phyloP scores from a whole-genome alignment of 2,797 vertebrate genomes.

The Xenentodon cancila region DNA sequence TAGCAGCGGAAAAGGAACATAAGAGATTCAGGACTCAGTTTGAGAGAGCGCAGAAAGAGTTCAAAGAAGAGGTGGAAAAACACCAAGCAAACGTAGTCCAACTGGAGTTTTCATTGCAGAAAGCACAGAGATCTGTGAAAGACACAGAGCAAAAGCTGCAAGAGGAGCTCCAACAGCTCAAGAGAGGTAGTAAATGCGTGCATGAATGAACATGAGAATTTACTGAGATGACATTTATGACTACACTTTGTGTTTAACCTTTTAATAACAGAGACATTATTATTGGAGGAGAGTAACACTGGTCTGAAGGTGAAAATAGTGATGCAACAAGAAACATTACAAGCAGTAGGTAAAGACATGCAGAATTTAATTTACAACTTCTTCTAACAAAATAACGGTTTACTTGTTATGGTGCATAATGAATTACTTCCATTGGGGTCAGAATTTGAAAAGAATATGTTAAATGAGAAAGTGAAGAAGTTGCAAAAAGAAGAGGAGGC shows the following conservation, averaged over 20 bases:
- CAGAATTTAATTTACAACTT: background rate
- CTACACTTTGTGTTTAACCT: conserved; percentile 6
- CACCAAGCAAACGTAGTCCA: conserved; percentile 66
- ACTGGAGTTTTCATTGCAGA: conserved; percentile 72
- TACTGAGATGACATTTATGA: background rate
- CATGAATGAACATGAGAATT: background rate
- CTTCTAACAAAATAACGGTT: background rate
- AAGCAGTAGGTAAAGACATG: conserved; percentile 83
- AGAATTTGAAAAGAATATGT: conserved; percentile 78
- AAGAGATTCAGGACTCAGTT: conserved; percentile 73
- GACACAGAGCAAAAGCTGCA: conserved; percentile 75
- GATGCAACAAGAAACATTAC: conserved; percentile 70
- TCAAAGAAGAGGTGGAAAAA: conserved; percentile 72
- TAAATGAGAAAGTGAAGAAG: conserved; percentile 75
- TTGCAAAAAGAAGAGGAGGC: conserved; percentile 61
- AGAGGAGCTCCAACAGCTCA: conserved; percentile 78
- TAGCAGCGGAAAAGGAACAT: conserved; percentile 70
- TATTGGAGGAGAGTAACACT: conserved; percentile 64
- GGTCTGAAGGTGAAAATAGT: conserved; percentile 79
- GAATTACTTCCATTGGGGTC: conserved; percentile 1
- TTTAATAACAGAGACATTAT: conserved; percentile 59
- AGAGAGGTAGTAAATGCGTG: conserved; percentile 72
- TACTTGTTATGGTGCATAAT: background rate
- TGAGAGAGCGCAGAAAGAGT: conserved; percentile 64
- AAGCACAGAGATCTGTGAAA: conserved; percentile 64